phyloP scores from a whole-genome alignment of 64 coral and sea anemone genomes.

The Porites lutea region DNA sequence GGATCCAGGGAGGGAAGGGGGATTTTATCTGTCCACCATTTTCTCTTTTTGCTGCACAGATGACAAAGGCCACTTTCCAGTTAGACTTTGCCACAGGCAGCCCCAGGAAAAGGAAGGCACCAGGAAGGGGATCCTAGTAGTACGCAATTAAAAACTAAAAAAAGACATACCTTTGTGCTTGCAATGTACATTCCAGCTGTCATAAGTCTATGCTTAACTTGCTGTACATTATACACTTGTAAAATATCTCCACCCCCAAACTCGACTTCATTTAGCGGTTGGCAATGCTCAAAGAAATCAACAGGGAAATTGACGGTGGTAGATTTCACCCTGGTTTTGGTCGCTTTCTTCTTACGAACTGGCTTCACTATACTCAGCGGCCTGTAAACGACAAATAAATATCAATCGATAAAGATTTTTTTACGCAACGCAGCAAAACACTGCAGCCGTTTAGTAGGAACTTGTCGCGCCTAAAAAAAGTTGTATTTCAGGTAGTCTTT shows the following conservation, averaged over 20 bases:
- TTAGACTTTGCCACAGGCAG: too few relatives aligned
- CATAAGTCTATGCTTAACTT: conserved; percentile 91
- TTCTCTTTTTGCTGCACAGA: too few relatives aligned
- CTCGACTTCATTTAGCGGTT: conserved; percentile 88
- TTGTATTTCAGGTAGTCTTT: too few relatives aligned
- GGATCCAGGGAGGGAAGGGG: too few relatives aligned
- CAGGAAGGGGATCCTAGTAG: too few relatives aligned
- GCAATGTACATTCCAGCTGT: conserved; percentile 99
- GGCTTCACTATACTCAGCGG: conserved; percentile 84
- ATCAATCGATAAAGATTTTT: neutral
- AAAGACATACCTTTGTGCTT: conserved; percentile 87
- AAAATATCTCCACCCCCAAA: conserved; percentile 95
- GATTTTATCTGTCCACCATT: too few relatives aligned
- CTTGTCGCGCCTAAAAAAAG: too few relatives aligned
- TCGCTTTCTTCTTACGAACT: conserved; percentile 92
- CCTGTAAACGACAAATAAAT: conserved; percentile 39
- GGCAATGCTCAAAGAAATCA: conserved; percentile 99
- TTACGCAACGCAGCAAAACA: too few relatives aligned
- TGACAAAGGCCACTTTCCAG: too few relatives aligned
- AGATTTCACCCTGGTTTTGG: conserved; percentile 83
- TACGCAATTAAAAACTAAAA: too few relatives aligned
- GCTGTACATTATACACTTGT: conserved; percentile 96
- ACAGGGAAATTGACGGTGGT: conserved; percentile 85
- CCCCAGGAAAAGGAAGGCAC: too few relatives aligned
- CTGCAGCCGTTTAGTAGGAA: too few relatives aligned